These are phyloP conservation scores for Gastracanthus pulcherrimus DNA, from an alignment of 2,888 invertebrate genomes.

Conservation along the genomic window DNA sequence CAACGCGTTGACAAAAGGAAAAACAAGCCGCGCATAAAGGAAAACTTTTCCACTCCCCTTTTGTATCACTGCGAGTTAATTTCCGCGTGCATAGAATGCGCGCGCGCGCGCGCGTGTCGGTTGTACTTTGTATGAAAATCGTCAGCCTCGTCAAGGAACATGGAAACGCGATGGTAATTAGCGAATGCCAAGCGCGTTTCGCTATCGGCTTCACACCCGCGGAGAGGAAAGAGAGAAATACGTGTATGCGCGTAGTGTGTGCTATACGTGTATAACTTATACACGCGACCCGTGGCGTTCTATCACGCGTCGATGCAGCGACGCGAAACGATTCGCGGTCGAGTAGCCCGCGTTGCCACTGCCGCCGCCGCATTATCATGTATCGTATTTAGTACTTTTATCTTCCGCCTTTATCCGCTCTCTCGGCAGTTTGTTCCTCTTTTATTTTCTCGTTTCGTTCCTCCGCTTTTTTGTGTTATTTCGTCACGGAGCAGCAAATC, in stretches of 20 bases:
- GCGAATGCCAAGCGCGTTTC: slow-evolving; percentile 44
- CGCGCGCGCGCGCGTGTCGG: too few species aligned
- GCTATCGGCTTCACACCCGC: slow-evolving; percentile 10
- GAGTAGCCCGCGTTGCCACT: neutral
- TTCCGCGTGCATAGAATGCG: too few species aligned
- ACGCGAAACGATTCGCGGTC: neutral
- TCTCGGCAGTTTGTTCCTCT: neutral
- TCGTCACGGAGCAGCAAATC: neutral
- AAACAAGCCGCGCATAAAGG: neutral
- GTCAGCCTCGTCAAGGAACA: neutral
- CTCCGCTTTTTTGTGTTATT: neutral
- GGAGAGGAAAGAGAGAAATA: neutral
- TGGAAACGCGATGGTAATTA: slow-evolving; percentile 33
- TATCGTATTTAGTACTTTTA: slow-evolving; percentile 20
- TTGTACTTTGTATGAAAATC: slow-evolving; percentile 42
- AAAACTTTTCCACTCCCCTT: slow-evolving; percentile 32
- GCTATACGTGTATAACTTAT: too few species aligned
- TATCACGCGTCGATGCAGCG: neutral
- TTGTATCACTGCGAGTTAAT: slow-evolving; percentile 6
- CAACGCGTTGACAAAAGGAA: neutral
- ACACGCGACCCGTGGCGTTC: too few species aligned
- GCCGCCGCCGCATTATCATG: neutral
- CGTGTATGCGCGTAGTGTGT: neutral
- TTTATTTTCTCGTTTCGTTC: neutral
- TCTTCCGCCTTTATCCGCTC: neutral